phyloP scores from a whole-genome alignment of 1,140 invertebrate genomes.

The Bombyx mori region DNA sequence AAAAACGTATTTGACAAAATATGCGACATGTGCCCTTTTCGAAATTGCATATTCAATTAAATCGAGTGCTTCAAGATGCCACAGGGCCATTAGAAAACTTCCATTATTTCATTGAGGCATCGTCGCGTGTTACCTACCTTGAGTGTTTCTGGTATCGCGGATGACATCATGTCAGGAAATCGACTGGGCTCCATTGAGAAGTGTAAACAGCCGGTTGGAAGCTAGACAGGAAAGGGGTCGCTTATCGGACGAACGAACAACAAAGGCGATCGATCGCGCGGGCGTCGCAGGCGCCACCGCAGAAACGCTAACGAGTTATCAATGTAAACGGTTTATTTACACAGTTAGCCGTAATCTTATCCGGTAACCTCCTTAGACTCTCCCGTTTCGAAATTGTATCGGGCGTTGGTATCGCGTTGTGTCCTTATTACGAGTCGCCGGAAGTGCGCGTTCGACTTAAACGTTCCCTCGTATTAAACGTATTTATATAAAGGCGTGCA shows the following conservation, averaged over 20 bases:
- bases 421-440: constrained; percentile 54
- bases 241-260: constrained; percentile 28
- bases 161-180: too few species aligned
- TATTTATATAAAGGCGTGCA: constrained; percentile 44
- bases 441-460: constrained; percentile 44
- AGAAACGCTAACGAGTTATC: constrained; percentile 60
- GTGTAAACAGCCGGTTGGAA: too few species aligned
- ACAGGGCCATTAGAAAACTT: too few species aligned
- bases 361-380: constrained; percentile 65
- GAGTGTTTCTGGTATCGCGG: neutral
- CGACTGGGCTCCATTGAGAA: constrained; percentile 1
- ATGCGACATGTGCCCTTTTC: too few species aligned
- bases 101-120: too few species aligned
- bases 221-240: constrained; percentile 13
- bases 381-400: constrained; percentile 66
- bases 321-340: constrained; percentile 68
- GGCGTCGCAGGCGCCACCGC: constrained; percentile 51
- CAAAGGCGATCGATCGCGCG: constrained; percentile 27
- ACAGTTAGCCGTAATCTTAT: constrained; percentile 68
- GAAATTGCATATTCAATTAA: too few species aligned
- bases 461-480: constrained; percentile 56
- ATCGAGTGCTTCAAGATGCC: too few species aligned
- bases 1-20: too few species aligned
- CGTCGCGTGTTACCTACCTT: too few species aligned
- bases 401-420: constrained; percentile 39